These are phyloP conservation scores for Brachyhypopomus occidentalis DNA, from an alignment of 2,113 vertebrate genomes.

Conservation along the genomic window DNA sequence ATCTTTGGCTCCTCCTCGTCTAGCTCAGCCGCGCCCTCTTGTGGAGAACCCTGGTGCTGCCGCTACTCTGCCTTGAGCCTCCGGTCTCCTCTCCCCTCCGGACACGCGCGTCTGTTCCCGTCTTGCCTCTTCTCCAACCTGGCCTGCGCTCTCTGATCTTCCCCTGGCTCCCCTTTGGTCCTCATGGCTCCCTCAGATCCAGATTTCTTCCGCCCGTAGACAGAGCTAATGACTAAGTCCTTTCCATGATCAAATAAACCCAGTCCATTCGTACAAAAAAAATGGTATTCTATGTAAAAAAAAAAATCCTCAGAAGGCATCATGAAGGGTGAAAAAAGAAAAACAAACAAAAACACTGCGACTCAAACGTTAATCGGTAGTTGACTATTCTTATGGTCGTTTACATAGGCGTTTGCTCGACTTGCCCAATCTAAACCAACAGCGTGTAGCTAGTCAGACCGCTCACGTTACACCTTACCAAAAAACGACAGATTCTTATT, in stretches of 20 bases:
- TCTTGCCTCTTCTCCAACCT: slow-evolving; percentile 54
- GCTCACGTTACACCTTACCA: too few species aligned
- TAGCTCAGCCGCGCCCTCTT: slow-evolving; percentile 52
- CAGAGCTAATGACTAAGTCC: slow-evolving; percentile 67
- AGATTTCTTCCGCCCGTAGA: slow-evolving; percentile 45
- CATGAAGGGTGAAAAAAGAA: not conserved
- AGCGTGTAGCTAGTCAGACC: too few species aligned
- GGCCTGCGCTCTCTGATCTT: slow-evolving; percentile 59
- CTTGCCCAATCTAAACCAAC: too few species aligned
- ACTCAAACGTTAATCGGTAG: not conserved
- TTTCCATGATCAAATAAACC: slow-evolving; percentile 56
- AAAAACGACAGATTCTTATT: too few species aligned
- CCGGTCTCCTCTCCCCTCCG: slow-evolving; percentile 68
- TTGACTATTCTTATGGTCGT: too few species aligned
- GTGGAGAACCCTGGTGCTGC: slow-evolving; percentile 51
- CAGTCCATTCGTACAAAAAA: slow-evolving; percentile 59
- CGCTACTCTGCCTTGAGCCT: slow-evolving; percentile 66
- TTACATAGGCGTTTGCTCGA: not conserved
- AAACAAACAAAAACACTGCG: not conserved
- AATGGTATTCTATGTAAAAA: not conserved
- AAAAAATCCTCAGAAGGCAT: not conserved
- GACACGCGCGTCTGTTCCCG: slow-evolving; percentile 55
- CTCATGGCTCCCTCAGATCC: slow-evolving; percentile 53
- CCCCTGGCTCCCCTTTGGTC: slow-evolving; percentile 60
- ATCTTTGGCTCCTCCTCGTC: slow-evolving; percentile 59